Base-by-base conservation (phyloP, 2,888 invertebrate species). In the Stenodema calcarata region DNA sequence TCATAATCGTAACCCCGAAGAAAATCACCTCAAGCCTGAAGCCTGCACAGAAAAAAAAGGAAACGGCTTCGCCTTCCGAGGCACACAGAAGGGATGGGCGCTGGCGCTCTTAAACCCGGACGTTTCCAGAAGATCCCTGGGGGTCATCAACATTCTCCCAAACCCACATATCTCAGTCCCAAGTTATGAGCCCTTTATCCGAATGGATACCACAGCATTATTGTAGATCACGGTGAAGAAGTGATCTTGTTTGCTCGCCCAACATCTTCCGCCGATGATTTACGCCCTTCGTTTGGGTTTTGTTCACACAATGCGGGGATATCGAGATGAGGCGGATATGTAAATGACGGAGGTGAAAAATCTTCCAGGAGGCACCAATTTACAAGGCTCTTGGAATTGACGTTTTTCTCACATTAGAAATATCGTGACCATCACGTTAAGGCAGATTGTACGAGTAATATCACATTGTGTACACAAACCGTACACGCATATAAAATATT, bases 71-170 rank as follows among this genome's bases (percentile, higher is more conserved):
- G 62, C 27, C 62, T 62, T 62, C 62, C 62, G 62, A 62, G 27
- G 62, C 62, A 23, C 62, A 62, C 62, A 42, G 78, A 78, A 78
- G 78, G 78, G 78, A 78, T 42, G 78, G 78, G 76, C 76, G 41
- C 76, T 50, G 50, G 62, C 23, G 62, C 62, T 62, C 62, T 62
- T 62, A 62, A 76, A 78, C 80, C 54, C 80, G 50, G 23, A 47
- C 80, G 50, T 47, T 44, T 27, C 80, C 78, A 78, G 78, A 78
- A 42, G 78, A 78, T 44, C 80, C 80, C 80, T 80, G 27, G 80
- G 80, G 80, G 80, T 54, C 80, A 80, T 80, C 80, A 80, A 80
- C 80, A 47, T 80, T 80, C 80, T 80, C 28, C 80, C 80, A 30
- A 47, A 80, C 80, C 80, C 80, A 80, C 80, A 80, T 80, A 80